A percentile compares a stretch with the other conserved stretches of the same genome.
phyloP scores from a whole-genome alignment of 2,113 vertebrate genomes.

The Melanerpes aurifrons region DNA sequence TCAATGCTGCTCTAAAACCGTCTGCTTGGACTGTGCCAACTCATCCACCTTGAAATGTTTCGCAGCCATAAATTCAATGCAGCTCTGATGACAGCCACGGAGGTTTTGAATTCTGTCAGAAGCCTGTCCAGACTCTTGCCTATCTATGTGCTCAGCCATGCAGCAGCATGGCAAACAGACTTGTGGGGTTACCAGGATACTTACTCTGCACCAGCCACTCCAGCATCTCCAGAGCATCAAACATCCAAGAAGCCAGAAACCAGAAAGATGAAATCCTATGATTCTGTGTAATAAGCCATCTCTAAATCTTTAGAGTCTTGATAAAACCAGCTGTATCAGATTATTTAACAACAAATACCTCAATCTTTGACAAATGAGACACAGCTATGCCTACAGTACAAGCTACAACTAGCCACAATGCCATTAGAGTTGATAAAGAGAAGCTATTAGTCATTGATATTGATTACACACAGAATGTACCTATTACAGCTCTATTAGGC shows the following conservation, averaged over 20 bases:
- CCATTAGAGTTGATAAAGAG: slow-evolving; percentile 26
- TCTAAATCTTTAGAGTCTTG: neutral
- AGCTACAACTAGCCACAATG: neutral
- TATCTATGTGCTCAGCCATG: neutral
- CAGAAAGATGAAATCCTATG: neutral
- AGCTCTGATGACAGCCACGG: neutral
- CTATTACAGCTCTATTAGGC: slow-evolving; percentile 44
- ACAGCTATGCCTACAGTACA: neutral
- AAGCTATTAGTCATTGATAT: slow-evolving; percentile 48
- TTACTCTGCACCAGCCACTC: neutral
- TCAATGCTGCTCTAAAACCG: neutral
- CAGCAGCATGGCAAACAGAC: neutral
- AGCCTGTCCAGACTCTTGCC: neutral
- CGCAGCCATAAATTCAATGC: neutral
- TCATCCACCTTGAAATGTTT: neutral
- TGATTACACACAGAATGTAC: slow-evolving; percentile 47
- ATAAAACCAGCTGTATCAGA: neutral
- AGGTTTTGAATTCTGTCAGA: neutral
- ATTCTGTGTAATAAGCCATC: neutral
- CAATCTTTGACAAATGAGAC: neutral
- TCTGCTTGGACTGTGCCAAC: neutral
- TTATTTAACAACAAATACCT: neutral
- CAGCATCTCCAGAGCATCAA: neutral
- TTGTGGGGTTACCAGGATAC: neutral
- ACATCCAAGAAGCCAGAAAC: neutral